These are phyloP conservation scores for Aplodontia rufa DNA, from an alignment of 2,113 vertebrate genomes.

Conservation along the genomic window DNA sequence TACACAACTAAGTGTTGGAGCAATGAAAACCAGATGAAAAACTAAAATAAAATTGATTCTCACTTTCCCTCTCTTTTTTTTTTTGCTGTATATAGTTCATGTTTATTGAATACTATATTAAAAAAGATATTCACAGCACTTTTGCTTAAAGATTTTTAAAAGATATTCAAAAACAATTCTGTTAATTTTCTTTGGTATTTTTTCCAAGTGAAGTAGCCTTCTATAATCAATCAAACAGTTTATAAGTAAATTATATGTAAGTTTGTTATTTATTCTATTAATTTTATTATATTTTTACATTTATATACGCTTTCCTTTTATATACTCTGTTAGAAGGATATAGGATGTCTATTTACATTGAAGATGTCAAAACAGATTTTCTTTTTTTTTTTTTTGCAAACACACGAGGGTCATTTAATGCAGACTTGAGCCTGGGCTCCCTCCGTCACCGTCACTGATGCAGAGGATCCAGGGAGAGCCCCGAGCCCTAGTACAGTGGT, in stretches of 20 bases:
- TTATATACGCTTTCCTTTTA: conserved; percentile 37
- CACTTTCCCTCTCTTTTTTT: no score
- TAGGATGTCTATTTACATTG: not conserved
- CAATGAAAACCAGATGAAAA: no score
- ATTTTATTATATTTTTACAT: conserved; percentile 23
- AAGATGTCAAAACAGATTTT: conserved; percentile 39
- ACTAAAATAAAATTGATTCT: no score
- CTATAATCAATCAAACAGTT: not conserved
- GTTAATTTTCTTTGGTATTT: conserved; percentile 12
- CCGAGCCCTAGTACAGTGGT: no score
- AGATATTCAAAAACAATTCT: not conserved
- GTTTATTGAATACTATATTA: conserved; percentile 4
- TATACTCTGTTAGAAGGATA: not conserved
- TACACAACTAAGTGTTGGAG: no score
- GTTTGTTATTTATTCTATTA: conserved; percentile 20
- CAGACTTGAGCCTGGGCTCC: no score
- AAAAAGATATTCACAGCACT: not conserved
- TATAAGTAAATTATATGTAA: not conserved
- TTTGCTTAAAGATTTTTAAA: conserved; percentile 11
- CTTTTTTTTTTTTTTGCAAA: no score
- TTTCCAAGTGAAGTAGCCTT: not conserved
- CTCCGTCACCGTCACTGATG: no score
- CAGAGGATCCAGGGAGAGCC: no score
- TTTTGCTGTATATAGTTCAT: not conserved
- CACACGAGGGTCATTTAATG: no score